Evolutionary conservation across 2,797 vertebrate species (phyloP).

Genomic region (Coilia nasus): DNA sequence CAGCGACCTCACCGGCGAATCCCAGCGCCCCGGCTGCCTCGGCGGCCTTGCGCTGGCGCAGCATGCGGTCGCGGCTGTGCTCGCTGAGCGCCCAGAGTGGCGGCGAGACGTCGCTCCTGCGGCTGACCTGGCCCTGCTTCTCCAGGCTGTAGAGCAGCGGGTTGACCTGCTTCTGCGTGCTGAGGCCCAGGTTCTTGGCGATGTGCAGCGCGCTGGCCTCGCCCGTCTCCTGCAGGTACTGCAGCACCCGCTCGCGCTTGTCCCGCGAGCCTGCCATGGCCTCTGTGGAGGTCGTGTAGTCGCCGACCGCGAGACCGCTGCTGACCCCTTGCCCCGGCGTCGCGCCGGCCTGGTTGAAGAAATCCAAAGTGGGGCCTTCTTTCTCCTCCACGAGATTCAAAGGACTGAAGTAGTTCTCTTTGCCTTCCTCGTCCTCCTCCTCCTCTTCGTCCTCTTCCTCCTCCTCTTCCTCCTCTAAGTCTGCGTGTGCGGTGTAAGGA

Average conservation of each 20-base stretch:
- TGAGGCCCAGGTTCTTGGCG: slow-evolving; percentile 85
- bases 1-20: too few relatives aligned
- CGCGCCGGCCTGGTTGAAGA: background rate
- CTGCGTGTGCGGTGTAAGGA: background rate
- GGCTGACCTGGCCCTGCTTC: slow-evolving; percentile 84
- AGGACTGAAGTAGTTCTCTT: background rate
- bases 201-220: slow-evolving; percentile 79
- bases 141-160: slow-evolving; percentile 82
- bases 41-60: slow-evolving; percentile 76
- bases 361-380: background rate
- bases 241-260: slow-evolving; percentile 82
- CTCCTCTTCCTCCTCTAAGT: background rate
- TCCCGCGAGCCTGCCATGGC: slow-evolving; percentile 80
- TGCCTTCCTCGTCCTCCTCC: background rate
- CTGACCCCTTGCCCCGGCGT: too few relatives aligned
- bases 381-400: background rate
- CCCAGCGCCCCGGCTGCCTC: background rate
- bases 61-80: slow-evolving; percentile 83
- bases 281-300: background rate
- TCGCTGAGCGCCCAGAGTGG: slow-evolving; percentile 82
- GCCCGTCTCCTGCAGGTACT: slow-evolving; percentile 73
- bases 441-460: background rate
- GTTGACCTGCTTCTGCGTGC: slow-evolving; percentile 80
- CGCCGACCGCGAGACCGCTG: too few relatives aligned
- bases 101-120: slow-evolving; percentile 62